Base-by-base conservation (phyloP, 2,888 invertebrate species). In the Alcis repandata region DNA sequence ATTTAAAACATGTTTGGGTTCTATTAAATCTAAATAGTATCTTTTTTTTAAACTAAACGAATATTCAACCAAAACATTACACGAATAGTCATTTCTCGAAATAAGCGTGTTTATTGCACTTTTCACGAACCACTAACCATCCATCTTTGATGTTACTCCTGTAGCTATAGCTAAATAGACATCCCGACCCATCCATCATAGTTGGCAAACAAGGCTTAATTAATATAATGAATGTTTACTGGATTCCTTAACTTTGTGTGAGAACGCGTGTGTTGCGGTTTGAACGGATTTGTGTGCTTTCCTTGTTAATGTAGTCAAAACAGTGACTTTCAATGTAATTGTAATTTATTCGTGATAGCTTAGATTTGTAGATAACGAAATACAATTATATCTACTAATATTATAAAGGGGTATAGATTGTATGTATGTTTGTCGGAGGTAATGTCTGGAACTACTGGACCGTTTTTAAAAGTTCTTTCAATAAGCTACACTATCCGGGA, bases 141-240 rank as follows among this genome's bases (percentile, higher is more conserved):
- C 67, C 68, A 72, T 75, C 48, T 27, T 59, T 54, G 43, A 53
- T 20, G 22, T 75, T 67, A 69, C 66, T 75, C 71, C 63, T 68
- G 17, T 48, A 51, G 52, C 66, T 67, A 62, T 36, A 51, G 32
- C 46, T 41, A 46, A 46, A 48, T 49, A 51, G 56, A 57, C 48
- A 57, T 19, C 53, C 45, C 13, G 20, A 45, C 51, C 45, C 74
- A 82, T 84, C 79, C 74, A 82, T 84, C 84, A 82, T 78, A 77
- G 79, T 80, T 80, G 75, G 75, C 74, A 80, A 79, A 80, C 83
- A 80, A 67, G 74, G 71, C 71, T 74, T 81, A 79, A 82, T 82
- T 82, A 83, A 80, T 66, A 57, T 54, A 67, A 67, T 63, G 32
- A 61, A 58, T 57, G 63, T 54, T 68, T 68, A 59, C 62, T 43